Base-by-base conservation (phyloP, 2,113 vertebrate species). In the Malurus melanocephalus region DNA sequence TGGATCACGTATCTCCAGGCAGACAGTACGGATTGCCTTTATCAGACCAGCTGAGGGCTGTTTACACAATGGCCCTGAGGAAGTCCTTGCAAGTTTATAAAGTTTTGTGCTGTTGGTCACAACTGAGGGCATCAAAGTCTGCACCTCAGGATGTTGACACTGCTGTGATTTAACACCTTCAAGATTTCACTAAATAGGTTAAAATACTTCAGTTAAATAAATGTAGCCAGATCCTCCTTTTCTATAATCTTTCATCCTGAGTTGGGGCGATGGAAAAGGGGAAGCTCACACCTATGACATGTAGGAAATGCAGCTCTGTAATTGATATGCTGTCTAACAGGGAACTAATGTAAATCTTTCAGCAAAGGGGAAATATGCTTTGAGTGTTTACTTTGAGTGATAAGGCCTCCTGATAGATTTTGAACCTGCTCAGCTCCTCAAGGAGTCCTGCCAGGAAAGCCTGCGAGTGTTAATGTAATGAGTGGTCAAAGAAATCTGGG, bases 301-400 rank as follows among this genome's bases (percentile, higher is more conserved):
- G 48, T 5, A 55, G 81, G 84, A 92, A 85, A 69, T 0, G 12
- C 65, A 26, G 73, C 17, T 2, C 46, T 42, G 89, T 71, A 87
- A 93, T 13, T 21, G 80, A 92, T 92, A 35, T 0, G 2, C 71
- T 64, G 59, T 15, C 77, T 49, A 81, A 28, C 66, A 62, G 85
- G 57, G 62, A 38, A 38, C 71, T 74, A n/a, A 84, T 67, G 88
- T 45, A 66, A 51, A 87, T 90, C 93, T 90, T 68, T 93, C 90
- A 93, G 80, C 77, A 33, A 14, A 49, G 74, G 61, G 81, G 79
- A 91, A 93, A 91, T 55, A 53, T 27, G 65, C 69, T 60, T 13
- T 15, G 27, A 57, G 27, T 86, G 90, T 95, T 91, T 90, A 43
- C 87, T 83, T 21, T 42, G 79, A 22, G 61, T 21, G 94, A 89